Evolutionary conservation across 2,888 invertebrate genomes (phyloP).

Genomic region (Catocala nupta): DNA sequence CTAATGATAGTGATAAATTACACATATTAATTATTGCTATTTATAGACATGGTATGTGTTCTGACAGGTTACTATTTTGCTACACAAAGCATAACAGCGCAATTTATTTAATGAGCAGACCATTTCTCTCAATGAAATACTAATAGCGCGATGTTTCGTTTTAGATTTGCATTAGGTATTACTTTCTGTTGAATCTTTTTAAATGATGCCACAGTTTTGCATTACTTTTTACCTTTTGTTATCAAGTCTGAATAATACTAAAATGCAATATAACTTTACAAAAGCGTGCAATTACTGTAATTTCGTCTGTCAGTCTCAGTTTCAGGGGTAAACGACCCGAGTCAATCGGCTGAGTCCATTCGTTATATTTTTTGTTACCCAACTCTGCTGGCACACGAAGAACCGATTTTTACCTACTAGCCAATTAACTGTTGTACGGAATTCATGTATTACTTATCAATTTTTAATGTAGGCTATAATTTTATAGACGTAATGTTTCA

Average conservation of each 20-base stretch:
- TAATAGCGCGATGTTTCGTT: constrained; percentile 34
- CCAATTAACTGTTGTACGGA: constrained; percentile 35
- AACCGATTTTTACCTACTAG: constrained; percentile 29
- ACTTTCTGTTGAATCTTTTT: constrained; percentile 36
- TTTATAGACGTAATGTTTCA: constrained; percentile 2
- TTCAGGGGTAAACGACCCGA: constrained; percentile 78
- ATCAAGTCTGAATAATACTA: constrained; percentile 21
- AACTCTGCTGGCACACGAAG: constrained; percentile 38
- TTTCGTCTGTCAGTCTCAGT: constrained; percentile 57
- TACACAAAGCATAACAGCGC: constrained; percentile 1
- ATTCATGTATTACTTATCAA: constrained; percentile 26
- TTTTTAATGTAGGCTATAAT: constrained; percentile 2
- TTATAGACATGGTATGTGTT: constrained; percentile 1
- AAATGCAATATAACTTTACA: constrained; percentile 41
- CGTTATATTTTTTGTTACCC: constrained; percentile 54
- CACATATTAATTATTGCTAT: not conserved
- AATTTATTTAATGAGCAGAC: constrained; percentile 18
- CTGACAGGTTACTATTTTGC: constrained; percentile 11
- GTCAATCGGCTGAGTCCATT: constrained; percentile 70
- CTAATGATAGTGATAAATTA: no score
- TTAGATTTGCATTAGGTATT: constrained; percentile 25
- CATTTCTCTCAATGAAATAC: constrained; percentile 18
- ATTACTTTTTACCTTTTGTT: constrained; percentile 1
- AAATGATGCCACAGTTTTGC: constrained; percentile 1
- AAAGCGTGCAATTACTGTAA: constrained; percentile 58